phyloP scores from a whole-genome alignment of 2,113 vertebrate species.

The Tetraodon nigroviridis region DNA sequence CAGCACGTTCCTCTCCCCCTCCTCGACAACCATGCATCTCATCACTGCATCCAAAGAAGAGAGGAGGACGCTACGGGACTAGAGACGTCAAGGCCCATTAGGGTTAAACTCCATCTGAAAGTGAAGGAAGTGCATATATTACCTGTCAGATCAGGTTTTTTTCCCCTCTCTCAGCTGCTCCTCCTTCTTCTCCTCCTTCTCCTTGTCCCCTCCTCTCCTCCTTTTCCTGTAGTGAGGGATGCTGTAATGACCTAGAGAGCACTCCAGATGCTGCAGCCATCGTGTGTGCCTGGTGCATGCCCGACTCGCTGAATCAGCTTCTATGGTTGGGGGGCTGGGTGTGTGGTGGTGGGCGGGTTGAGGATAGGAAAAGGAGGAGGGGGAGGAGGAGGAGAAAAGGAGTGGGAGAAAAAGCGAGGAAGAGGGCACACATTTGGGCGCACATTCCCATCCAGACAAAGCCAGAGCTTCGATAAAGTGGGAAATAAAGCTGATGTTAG shows the following conservation, averaged over 20 bases:
- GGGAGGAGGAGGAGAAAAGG: conserved; percentile 37
- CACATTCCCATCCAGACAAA: conserved; percentile 66
- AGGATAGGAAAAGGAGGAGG: conserved; percentile 55
- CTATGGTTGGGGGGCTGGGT: conserved; percentile 75
- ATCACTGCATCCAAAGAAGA: conserved; percentile 63
- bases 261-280: conserved; percentile 89
- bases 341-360: conserved; percentile 55
- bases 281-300: conserved; percentile 77
- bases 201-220: conserved; percentile 64
- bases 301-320: conserved; percentile 89
- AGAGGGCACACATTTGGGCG: conserved; percentile 51
- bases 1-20: conserved; percentile 69
- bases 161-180: conserved; percentile 68
- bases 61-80: conserved; percentile 42
- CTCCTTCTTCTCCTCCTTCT: conserved; percentile 55
- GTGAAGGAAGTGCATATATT: conserved; percentile 74
- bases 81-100: conserved; percentile 66
- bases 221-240: conserved; percentile 77
- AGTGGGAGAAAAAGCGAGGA: conserved; percentile 48
- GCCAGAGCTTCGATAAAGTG: conserved; percentile 51
- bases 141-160: conserved; percentile 83
- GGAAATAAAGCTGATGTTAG: conserved; percentile 22
- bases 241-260: conserved; percentile 87
- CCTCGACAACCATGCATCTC: conserved; percentile 63
- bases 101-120: conserved; percentile 70